Conservation (phyloP, 2,113 vertebrate genomes). For the Sylvicapra grimmia region DNA sequence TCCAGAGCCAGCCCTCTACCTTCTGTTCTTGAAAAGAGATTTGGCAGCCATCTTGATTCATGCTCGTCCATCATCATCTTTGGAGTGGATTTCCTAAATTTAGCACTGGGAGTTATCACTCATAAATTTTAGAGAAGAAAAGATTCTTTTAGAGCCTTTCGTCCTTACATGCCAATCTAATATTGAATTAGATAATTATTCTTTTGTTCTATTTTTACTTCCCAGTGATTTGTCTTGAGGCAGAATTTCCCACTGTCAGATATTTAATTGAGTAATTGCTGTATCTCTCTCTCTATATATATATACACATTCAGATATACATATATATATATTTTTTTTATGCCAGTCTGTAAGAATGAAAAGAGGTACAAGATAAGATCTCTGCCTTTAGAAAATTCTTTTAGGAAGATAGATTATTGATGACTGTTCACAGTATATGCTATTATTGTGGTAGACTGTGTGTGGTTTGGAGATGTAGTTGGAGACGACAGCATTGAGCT, state of each 20-base stretch:
- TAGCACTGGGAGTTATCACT: background rate
- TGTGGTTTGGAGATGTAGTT: background rate
- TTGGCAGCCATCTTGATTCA: background rate
- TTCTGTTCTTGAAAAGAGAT: background rate
- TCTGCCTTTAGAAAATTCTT: constrained; percentile 7
- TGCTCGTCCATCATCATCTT: background rate
- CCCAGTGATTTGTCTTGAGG: background rate
- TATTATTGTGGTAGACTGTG: background rate
- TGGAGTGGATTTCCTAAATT: background rate
- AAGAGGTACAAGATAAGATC: background rate
- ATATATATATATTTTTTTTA: background rate
- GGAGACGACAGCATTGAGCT: background rate
- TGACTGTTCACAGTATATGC: background rate
- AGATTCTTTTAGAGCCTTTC: background rate
- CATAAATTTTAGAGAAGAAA: background rate
- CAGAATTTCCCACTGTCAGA: background rate
- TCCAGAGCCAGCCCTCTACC: background rate
- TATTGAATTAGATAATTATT: constrained; percentile 5
- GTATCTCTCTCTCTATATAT: background rate
- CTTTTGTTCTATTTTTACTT: constrained; percentile 11
- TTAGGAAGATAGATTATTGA: background rate
- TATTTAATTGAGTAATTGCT: constrained; percentile 4
- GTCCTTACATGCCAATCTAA: background rate
- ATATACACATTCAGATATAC: fast-evolving
- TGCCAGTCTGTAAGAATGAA: background rate